These are phyloP conservation scores for Gobiocypris rarus DNA, from an alignment of 2,113 vertebrate genomes.

Conservation along the genomic window DNA sequence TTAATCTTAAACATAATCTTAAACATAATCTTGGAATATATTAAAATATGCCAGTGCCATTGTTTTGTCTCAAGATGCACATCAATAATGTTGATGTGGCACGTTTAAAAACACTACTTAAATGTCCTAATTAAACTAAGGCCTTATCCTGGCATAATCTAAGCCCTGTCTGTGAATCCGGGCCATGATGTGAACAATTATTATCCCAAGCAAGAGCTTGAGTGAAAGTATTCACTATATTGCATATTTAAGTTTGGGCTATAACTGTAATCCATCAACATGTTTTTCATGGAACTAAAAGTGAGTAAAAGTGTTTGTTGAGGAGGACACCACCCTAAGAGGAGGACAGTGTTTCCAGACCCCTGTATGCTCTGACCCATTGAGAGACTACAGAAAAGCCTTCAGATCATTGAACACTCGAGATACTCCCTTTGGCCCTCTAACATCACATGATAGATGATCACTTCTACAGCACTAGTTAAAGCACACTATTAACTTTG, in stretches of 20 bases:
- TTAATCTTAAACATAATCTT: no score
- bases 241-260: background rate
- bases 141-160: no score
- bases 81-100: no score
- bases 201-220: background rate
- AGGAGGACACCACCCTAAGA: no score
- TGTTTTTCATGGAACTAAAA: background rate
- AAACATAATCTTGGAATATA: no score
- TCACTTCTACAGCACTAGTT: constrained; percentile 67
- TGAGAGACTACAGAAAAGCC: constrained; percentile 64
- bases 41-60: no score
- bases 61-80: no score
- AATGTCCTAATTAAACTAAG: no score
- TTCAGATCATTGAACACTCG: constrained; percentile 75
- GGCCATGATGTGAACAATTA: no score
- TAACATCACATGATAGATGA: constrained; percentile 71
- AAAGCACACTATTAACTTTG: constrained; percentile 76
- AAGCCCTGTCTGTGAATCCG: no score
- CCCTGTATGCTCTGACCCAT: constrained; percentile 53
- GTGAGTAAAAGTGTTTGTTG: background rate
- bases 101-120: no score
- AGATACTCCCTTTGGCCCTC: constrained; percentile 65
- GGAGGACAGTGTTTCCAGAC: background rate
- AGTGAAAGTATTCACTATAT: background rate
- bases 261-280: constrained; percentile 15